Evolutionary conservation across 2,797 vertebrate genomes (phyloP).

Genomic region (Parambassis ranga): DNA sequence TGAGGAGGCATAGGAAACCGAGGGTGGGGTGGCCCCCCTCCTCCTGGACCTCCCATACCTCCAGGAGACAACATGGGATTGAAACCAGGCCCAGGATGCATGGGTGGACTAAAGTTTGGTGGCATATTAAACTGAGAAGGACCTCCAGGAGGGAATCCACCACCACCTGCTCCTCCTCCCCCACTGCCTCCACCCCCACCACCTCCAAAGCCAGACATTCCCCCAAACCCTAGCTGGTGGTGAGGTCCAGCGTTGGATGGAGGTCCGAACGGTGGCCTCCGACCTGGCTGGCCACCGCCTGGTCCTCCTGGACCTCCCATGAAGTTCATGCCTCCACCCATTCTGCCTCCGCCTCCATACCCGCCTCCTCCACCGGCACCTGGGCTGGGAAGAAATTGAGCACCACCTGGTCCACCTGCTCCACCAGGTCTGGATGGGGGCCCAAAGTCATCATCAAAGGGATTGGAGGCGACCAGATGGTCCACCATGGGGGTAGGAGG

Average conservation of each 20-base stretch:
- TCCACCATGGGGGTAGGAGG: slow-evolving; percentile 98
- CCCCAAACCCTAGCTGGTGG: slow-evolving; percentile 82
- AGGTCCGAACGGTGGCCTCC: slow-evolving; percentile 85
- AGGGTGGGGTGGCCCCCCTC: slow-evolving; percentile 82
- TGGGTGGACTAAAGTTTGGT: slow-evolving; percentile 86
- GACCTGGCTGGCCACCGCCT: slow-evolving; percentile 79
- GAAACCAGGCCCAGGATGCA: slow-evolving; percentile 83
- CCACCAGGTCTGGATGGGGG: slow-evolving; percentile 83
- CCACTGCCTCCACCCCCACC: slow-evolving; percentile 67
- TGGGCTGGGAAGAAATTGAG: slow-evolving; percentile 88
- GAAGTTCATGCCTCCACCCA: slow-evolving; percentile 80
- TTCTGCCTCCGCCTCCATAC: slow-evolving; percentile 84
- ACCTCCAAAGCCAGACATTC: slow-evolving; percentile 82
- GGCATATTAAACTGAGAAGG: slow-evolving; percentile 85
- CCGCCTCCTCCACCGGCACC: slow-evolving; percentile 78
- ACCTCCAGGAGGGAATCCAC: slow-evolving; percentile 84
- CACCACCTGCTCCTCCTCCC: slow-evolving; percentile 73
- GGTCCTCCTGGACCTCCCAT: slow-evolving; percentile 81
- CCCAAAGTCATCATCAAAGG: slow-evolving; percentile 96
- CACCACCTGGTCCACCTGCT: slow-evolving; percentile 74
- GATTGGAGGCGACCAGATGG: slow-evolving; percentile 96
- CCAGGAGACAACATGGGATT: slow-evolving; percentile 85
- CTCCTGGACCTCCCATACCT: slow-evolving; percentile 79
- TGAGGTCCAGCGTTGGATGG: slow-evolving; percentile 84
- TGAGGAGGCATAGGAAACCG: slow-evolving; percentile 83